Evolutionary conservation across 1,140 invertebrate genomes (phyloP), one percentile per base, ranked within the genome.

Genomic region (Telenomus remus): DNA sequence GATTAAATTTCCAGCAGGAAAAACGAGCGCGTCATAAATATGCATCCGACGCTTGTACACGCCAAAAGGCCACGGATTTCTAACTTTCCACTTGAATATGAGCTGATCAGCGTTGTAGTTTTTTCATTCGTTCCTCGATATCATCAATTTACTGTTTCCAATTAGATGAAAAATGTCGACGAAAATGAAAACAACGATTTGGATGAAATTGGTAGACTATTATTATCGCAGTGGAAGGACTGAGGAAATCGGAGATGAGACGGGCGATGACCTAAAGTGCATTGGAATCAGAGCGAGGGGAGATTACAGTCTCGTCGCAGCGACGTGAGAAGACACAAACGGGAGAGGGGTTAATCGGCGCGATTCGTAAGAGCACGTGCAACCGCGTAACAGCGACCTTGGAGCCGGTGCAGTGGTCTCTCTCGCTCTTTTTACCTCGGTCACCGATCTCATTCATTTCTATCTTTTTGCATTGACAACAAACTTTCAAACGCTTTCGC

Each of bases 351-450:
- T 65, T 65, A 53, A 69, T 64, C 60, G 78, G 66, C 66, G 76
- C 75, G 76, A 71, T 80, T 82, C 80, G 74, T 70, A 79, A 74
- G 76, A 81, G 81, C 84, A 84, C 83, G 83, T 85, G 83, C 77
- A 85, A 76, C 70, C 82, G 80, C 80, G 83, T 85, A 85, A 85
- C 77, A 82, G 76, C 84, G 84, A 85, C 84, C 84, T 85, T 85
- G 84, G 70, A 77, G 82, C 79, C 79, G 81, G 72, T 80, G 47
- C 37, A 79, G 76, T 81, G n/a, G 19, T 43, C 68, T 57, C 64
- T 72, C 61, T 66, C 65, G 54, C 60, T 70, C 59, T 65, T 59
- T 70, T 59, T 55, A 48, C 59, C 54, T 43, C 69, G 60, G 46
- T 56, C 73, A 34, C 33, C 65, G 57, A 70, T 65, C 55, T 71